These are phyloP conservation scores for Tenualosa thibaudeaui DNA, from an alignment of 2,797 vertebrate species.

Conservation along the genomic window DNA sequence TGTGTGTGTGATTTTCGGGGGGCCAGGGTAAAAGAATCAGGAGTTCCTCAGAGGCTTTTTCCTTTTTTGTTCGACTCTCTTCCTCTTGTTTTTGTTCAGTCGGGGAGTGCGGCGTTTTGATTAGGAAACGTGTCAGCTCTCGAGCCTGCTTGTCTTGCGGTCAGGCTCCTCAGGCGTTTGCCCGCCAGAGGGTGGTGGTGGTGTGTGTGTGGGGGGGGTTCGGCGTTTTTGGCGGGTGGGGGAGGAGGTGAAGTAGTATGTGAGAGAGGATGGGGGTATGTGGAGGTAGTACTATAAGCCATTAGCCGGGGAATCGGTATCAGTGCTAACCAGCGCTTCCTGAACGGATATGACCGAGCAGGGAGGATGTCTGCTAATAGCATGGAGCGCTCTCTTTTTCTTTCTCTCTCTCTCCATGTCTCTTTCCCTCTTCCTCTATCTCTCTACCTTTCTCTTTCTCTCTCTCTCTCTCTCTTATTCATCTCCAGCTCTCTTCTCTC, in stretches of 20 bases:
- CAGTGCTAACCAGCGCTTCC: slow-evolving; percentile 77
- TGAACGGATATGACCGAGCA: slow-evolving; percentile 76
- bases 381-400: slow-evolving; percentile 41
- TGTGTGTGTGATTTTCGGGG: not conserved
- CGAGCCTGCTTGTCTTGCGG: slow-evolving; percentile 57
- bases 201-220: not conserved
- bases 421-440: not conserved
- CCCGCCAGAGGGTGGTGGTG: slow-evolving; percentile 36
- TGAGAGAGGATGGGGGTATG: not conserved
- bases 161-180: slow-evolving; percentile 39
- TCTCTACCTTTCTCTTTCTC: not conserved
- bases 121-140: slow-evolving; percentile 70
- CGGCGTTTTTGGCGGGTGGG: not conserved
- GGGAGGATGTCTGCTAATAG: slow-evolving; percentile 78
- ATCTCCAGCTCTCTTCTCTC: not conserved
- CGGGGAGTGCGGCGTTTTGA: slow-evolving; percentile 61
- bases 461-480: not conserved
- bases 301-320: slow-evolving; percentile 70
- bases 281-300: slow-evolving; percentile 47
- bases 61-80: slow-evolving; percentile 55
- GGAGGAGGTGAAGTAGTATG: not conserved
- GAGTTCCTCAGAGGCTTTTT: slow-evolving; percentile 57
- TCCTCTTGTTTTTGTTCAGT: slow-evolving; percentile 67
- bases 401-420: not conserved
- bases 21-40: slow-evolving; percentile 40